Evolutionary conservation across 1,140 invertebrate genomes (phyloP).

Genomic region (Drosophila pandora): DNA sequence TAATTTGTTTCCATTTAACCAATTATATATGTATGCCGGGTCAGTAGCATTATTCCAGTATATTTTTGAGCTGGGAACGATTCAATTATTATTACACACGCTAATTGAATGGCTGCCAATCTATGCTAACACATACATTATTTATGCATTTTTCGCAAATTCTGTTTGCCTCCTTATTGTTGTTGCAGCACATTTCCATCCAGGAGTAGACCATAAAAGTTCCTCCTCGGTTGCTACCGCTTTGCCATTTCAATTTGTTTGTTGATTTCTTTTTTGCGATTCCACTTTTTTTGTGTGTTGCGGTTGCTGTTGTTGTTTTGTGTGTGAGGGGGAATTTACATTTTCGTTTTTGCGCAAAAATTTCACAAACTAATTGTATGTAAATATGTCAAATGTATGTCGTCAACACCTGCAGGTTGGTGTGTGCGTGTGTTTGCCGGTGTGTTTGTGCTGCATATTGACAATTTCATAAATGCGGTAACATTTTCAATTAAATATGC

Average conservation of each 20-base stretch:
- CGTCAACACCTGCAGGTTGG: conserved; percentile 67
- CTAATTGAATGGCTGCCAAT: conserved; percentile 69
- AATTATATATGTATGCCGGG: not conserved
- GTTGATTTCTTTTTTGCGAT: conserved; percentile 47
- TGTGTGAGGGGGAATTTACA: conserved; percentile 56
- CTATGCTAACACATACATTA: conserved; percentile 67
- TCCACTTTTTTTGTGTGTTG: conserved; percentile 8
- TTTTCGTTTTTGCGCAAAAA: conserved; percentile 59
- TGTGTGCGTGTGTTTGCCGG: conserved; percentile 12
- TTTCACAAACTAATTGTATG: conserved; percentile 80
- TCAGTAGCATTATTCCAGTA: conserved; percentile 27
- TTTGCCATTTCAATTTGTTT: conserved; percentile 71
- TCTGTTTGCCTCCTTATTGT: conserved; percentile 24
- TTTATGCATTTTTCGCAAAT: conserved; percentile 66
- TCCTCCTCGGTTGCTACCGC: conserved; percentile 36
- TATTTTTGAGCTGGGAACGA: conserved; percentile 15
- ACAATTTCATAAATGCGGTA: conserved; percentile 82
- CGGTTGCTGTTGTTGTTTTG: conserved; percentile 26
- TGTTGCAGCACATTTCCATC: conserved; percentile 39
- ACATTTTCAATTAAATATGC: conserved; percentile 82
- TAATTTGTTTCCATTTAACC: not conserved
- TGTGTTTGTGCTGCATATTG: conserved; percentile 75
- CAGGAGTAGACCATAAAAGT: conserved; percentile 57
- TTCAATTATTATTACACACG: conserved; percentile 63
- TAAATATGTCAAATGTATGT: conserved; percentile 78